Conservation (phyloP, 2,113 vertebrate genomes). For the Salminus brasiliensis region DNA sequence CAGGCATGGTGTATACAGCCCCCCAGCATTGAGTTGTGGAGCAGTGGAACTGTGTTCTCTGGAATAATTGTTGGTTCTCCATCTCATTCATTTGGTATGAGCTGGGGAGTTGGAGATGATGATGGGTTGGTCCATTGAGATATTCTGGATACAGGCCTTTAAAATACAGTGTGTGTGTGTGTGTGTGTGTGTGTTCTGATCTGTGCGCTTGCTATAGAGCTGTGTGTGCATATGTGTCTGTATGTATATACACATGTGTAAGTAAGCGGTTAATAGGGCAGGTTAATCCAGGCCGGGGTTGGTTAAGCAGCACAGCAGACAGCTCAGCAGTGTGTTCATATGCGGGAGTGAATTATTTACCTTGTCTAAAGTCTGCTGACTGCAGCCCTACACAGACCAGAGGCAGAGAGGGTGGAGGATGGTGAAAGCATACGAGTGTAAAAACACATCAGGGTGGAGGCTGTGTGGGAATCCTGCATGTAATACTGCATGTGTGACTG, state of each 20-base stretch:
- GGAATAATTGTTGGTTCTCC: too few relatives aligned
- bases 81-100: too few relatives aligned
- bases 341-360: slow-evolving; percentile 75
- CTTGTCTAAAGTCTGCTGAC: slow-evolving; percentile 75
- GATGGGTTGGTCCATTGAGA: too few relatives aligned
- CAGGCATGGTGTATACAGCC: too few relatives aligned
- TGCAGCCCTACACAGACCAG: slow-evolving; percentile 60
- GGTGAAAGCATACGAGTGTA: slow-evolving; percentile 12
- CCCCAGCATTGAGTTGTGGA: too few relatives aligned
- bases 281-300: slow-evolving; percentile 14
- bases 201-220: too few relatives aligned
- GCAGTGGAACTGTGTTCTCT: too few relatives aligned
- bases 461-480: not conserved
- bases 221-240: not conserved
- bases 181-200: not conserved
- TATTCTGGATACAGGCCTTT: too few relatives aligned
- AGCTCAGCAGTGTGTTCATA: slow-evolving; percentile 60
- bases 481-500: slow-evolving; percentile 13
- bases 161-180: too few relatives aligned
- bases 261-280: not conserved
- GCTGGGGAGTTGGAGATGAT: too few relatives aligned
- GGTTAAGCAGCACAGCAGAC: slow-evolving; percentile 32
- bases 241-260: not conserved
- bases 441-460: not conserved
- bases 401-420: slow-evolving; percentile 41